Conservation (phyloP, 2,113 vertebrate species). For the Riparia riparia region DNA sequence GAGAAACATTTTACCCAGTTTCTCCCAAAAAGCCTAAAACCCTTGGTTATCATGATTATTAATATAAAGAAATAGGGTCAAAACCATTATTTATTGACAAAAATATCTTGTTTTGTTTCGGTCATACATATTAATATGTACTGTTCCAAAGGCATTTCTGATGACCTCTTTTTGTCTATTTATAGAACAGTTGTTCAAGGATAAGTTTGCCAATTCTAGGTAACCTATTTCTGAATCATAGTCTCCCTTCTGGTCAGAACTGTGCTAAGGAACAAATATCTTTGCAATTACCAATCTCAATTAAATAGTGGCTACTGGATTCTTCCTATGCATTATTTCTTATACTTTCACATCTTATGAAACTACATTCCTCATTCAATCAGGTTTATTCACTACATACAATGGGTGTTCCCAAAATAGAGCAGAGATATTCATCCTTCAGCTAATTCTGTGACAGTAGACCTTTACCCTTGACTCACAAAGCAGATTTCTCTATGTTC, state of each 20-base stretch:
- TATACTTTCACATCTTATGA: background rate
- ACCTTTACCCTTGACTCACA: background rate
- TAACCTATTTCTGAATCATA: background rate
- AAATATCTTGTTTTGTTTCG: background rate
- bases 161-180: background rate
- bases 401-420: background rate
- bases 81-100: background rate
- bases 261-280: background rate
- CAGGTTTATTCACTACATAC: background rate
- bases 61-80: background rate
- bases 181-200: background rate
- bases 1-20: background rate
- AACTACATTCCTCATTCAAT: background rate
- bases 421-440: background rate
- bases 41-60: background rate
- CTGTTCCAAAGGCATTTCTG: background rate
- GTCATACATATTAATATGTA: background rate
- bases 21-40: background rate
- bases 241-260: background rate
- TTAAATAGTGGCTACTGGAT: background rate
- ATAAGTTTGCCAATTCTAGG: background rate
- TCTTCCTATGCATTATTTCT: background rate
- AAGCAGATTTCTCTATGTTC: background rate
- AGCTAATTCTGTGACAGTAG: background rate
- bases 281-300: background rate